phyloP scores from a whole-genome alignment of 2,888 invertebrate genomes.

The Xanthorhoe spadicearia region DNA sequence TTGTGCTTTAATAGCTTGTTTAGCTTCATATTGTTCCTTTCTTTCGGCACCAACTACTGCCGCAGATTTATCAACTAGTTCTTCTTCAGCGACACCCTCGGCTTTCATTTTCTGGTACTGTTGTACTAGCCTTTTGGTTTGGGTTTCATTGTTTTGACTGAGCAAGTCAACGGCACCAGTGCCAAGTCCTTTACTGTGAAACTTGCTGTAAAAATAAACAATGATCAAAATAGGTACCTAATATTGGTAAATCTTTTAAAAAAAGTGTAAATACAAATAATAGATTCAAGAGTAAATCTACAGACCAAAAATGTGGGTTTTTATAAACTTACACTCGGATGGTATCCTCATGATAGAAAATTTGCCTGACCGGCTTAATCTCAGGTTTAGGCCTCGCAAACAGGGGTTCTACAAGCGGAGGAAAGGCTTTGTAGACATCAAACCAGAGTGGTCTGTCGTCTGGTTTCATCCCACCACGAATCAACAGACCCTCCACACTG shows the following conservation, averaged over 20 bases:
- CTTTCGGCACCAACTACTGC: slow-evolving; percentile 59
- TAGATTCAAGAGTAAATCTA: background rate
- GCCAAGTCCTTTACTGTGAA: slow-evolving; percentile 86
- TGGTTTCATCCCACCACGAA: slow-evolving; percentile 90
- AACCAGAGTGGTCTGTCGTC: slow-evolving; percentile 97
- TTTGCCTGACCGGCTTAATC: slow-evolving; percentile 84
- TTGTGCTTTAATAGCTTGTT: slow-evolving; percentile 46
- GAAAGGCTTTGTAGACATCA: slow-evolving; percentile 95
- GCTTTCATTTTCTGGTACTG: slow-evolving; percentile 85
- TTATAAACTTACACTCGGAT: slow-evolving; percentile 92
- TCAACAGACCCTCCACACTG: slow-evolving; percentile 91
- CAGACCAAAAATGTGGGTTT: too few relatives aligned
- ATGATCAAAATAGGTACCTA: background rate
- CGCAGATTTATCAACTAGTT: slow-evolving; percentile 72
- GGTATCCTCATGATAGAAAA: slow-evolving; percentile 93
- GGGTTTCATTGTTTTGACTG: slow-evolving; percentile 78
- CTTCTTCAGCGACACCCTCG: slow-evolving; percentile 81
- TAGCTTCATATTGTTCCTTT: slow-evolving; percentile 47
- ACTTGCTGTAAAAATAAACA: slow-evolving; percentile 81
- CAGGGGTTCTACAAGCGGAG: slow-evolving; percentile 93
- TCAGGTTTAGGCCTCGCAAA: slow-evolving; percentile 88
- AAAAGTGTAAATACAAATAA: background rate
- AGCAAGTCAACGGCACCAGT: slow-evolving; percentile 83
- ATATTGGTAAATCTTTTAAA: background rate
- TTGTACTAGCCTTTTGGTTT: slow-evolving; percentile 86